Percentiles rank a stretch among this genome's conserved stretches.
phyloP scores from a whole-genome alignment of 35 echinoderm and acorn worm species.

The Apostichopus japonicus region DNA sequence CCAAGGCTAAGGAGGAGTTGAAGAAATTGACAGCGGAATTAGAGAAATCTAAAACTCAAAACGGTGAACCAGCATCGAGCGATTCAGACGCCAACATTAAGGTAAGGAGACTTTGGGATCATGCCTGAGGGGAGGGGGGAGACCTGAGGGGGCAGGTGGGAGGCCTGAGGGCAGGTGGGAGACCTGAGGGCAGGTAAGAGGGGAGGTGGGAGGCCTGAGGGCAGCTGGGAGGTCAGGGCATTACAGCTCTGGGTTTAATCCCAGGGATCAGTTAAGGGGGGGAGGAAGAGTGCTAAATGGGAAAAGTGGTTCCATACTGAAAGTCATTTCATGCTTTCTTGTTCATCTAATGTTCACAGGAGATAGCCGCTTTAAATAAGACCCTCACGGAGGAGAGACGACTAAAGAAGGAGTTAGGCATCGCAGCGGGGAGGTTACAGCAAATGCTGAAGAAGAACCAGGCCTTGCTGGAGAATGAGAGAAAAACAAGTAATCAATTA shows the following conservation, averaged over 20 bases:
- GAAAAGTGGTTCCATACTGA: not conserved
- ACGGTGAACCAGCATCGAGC: not conserved
- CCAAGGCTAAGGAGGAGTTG: constrained; percentile 37
- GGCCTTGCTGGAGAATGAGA: constrained; percentile 64
- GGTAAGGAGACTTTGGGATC: not conserved
- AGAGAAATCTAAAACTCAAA: constrained; percentile 39
- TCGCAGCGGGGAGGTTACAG: constrained; percentile 86
- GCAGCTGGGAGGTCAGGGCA: no score
- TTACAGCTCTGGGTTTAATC: not conserved
- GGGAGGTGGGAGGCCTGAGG: no score
- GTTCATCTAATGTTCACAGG: not conserved
- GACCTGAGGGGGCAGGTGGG: no score
- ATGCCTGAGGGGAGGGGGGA: no score
- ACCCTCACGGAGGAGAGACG: constrained; percentile 70
- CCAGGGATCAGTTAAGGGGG: no score
- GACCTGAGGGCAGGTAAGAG: no score
- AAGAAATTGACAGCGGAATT: constrained; percentile 6
- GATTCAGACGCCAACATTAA: not conserved
- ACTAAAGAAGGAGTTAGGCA: constrained; percentile 79
- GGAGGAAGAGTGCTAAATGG: no score
- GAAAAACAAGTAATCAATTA: constrained; percentile 63
- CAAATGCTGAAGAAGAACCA: constrained; percentile 90
- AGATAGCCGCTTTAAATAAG: constrained; percentile 45
- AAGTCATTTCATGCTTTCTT: not conserved
- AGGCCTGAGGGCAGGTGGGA: no score